Conservation (phyloP, 64 coral and sea anemone species). For the Porites australiensis region DNA sequence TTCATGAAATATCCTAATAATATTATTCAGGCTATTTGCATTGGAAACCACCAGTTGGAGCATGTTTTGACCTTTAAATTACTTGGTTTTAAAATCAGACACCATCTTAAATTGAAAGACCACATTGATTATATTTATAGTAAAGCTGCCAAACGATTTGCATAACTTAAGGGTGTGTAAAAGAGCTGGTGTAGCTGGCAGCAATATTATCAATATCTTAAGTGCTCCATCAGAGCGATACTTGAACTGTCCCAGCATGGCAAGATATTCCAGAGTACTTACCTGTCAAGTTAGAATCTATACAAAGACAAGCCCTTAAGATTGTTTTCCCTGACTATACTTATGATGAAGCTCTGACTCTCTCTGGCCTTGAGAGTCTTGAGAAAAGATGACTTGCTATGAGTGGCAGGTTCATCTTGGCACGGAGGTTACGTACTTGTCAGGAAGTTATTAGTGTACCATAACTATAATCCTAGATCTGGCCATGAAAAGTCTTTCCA, state of each 20-base stretch:
- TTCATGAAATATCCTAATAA: background rate
- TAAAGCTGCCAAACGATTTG: background rate
- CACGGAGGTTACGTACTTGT: background rate
- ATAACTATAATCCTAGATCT: background rate
- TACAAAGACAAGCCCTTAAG: background rate
- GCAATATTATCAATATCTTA: background rate
- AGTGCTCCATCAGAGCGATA: background rate
- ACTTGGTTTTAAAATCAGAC: slow-evolving; percentile 1
- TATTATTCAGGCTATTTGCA: background rate
- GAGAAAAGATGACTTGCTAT: background rate
- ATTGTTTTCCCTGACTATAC: background rate
- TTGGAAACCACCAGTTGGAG: background rate
- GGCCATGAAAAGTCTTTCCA: too few relatives aligned
- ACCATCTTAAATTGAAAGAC: background rate
- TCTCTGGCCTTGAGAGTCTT: too few relatives aligned
- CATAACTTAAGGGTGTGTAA: background rate
- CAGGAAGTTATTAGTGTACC: slow-evolving; percentile 1
- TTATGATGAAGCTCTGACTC: background rate
- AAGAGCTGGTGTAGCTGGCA: background rate
- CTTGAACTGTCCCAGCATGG: background rate
- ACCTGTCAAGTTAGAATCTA: background rate
- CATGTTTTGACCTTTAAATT: background rate
- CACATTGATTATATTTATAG: background rate
- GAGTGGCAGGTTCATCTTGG: background rate
- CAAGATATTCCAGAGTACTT: background rate